A percentile compares a stretch with the other conserved stretches of the same genome.
Conservation (phyloP, 2,113 vertebrate species). For the Chlamydotis undulata region DNA sequence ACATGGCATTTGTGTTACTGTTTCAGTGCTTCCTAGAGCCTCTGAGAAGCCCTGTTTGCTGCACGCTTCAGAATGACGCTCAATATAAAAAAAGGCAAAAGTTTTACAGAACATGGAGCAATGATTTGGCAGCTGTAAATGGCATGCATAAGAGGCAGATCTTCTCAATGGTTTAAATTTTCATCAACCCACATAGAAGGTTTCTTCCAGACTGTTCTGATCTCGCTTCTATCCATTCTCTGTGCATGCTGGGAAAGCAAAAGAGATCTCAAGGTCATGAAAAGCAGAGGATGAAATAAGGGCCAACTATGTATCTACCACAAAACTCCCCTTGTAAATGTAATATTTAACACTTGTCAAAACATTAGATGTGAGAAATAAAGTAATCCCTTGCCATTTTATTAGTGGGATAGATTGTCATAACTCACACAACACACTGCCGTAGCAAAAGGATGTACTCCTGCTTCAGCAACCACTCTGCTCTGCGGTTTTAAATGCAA, state of each 20-base stretch:
- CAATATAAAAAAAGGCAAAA: neutral
- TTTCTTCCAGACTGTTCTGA: neutral
- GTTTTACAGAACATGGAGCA: neutral
- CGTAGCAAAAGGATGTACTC: neutral
- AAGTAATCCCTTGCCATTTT: neutral
- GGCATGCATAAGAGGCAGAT: neutral
- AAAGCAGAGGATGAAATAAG: neutral
- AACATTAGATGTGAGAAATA: neutral
- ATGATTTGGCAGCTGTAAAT: neutral
- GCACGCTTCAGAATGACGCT: neutral
- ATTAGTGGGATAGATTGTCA: neutral
- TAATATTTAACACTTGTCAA: neutral
- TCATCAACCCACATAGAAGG: neutral
- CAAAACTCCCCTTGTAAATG: neutral
- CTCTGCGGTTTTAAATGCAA: neutral
- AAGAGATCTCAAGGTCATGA: neutral
- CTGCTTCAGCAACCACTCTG: neutral
- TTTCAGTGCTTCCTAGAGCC: neutral
- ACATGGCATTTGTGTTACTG: neutral
- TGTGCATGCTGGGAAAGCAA: neutral
- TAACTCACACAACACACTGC: neutral
- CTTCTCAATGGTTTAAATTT: neutral
- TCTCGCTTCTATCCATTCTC: neutral
- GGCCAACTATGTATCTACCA: neutral
- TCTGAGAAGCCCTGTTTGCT: neutral